phyloP scores from a whole-genome alignment of 2,113 vertebrate genomes.

The Heterocephalus glaber region DNA sequence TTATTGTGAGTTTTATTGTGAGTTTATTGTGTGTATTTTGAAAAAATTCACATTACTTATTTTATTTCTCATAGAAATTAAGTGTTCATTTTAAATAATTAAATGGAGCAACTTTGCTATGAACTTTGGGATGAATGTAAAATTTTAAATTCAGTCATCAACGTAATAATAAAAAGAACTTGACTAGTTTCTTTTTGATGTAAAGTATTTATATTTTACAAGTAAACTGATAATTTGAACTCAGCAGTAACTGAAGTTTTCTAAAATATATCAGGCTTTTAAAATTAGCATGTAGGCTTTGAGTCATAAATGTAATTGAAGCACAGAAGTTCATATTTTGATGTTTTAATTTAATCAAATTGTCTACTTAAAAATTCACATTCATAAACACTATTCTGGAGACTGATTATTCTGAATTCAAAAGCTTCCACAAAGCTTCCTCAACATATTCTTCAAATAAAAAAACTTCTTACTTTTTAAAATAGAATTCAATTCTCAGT shows the following conservation, averaged over 20 bases:
- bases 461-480: neutral
- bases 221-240: neutral
- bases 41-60: neutral
- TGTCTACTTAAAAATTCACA: neutral
- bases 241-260: neutral
- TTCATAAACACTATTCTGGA: neutral
- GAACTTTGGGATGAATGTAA: neutral
- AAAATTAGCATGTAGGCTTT: neutral
- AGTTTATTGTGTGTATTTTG: neutral
- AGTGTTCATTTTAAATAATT: constrained; percentile 14
- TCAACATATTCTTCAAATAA: constrained; percentile 4
- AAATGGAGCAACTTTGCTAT: neutral
- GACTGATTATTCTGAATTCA: constrained; percentile 8
- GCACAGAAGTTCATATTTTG: neutral
- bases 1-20: neutral
- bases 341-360: constrained; percentile 26
- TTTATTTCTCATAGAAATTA: neutral
- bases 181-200: neutral
- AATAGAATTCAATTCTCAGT: constrained; percentile 7
- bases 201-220: constrained; percentile 3
- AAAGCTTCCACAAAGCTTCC: neutral
- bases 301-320: neutral
- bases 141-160: constrained; percentile 19
- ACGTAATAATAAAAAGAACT: neutral
- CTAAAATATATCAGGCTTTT: neutral